Conservation (phyloP, 2,888 invertebrate species). For the Drosophila histrio region DNA sequence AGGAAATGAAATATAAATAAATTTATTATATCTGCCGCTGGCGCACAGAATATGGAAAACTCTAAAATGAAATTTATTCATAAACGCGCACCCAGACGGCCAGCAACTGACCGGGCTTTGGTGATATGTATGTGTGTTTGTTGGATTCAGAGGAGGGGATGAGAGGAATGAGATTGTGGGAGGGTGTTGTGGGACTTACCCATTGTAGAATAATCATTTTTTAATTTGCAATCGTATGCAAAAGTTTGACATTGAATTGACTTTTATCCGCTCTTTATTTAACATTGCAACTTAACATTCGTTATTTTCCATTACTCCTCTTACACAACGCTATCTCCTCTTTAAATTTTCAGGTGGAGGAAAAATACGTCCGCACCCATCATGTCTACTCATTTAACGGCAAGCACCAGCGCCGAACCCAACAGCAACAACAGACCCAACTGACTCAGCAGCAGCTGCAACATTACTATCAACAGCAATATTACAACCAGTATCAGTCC, state of each 20-base stretch:
- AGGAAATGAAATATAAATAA: conserved; percentile 79
- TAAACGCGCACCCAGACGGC: conserved; percentile 62
- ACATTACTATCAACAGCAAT: conserved; percentile 75
- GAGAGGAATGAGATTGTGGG: conserved; percentile 2
- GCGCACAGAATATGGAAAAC: conserved; percentile 67
- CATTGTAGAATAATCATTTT: conserved; percentile 58
- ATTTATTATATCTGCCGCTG: conserved; percentile 73
- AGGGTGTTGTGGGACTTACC: conserved; percentile 14
- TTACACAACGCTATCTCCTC: background rate
- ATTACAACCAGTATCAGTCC: conserved; percentile 74
- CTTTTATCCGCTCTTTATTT: conserved; percentile 51
- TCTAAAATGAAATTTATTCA: conserved; percentile 81
- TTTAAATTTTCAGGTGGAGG: conserved; percentile 82
- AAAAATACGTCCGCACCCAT: conserved; percentile 83
- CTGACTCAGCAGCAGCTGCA: conserved; percentile 75
- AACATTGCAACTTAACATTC: conserved; percentile 32
- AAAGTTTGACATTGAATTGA: conserved; percentile 72
- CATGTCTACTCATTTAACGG: conserved; percentile 81
- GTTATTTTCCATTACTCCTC: background rate
- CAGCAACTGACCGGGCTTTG: conserved; percentile 31
- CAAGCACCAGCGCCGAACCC: conserved; percentile 82
- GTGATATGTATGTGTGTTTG: conserved; percentile 10
- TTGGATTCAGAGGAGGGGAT: background rate
- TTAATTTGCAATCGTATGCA: conserved; percentile 57
- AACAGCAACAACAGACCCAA: conserved; percentile 81